Conservation (phyloP, 92 coral and sea anemone species). For the Muricea muricata region DNA sequence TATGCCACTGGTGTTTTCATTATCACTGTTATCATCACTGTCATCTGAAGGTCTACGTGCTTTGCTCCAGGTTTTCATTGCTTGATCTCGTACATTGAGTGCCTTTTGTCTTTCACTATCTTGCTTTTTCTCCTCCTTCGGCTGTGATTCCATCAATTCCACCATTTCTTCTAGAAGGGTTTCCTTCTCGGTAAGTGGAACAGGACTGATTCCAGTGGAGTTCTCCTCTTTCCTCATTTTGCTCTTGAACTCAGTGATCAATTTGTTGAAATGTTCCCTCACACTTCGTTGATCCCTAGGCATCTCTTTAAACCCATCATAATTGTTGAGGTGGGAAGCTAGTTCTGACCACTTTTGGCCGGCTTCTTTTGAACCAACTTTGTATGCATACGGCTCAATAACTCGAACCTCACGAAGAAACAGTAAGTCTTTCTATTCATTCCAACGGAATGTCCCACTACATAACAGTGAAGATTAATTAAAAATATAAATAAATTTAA, state of each 20-base stretch:
- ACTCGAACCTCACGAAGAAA: background rate
- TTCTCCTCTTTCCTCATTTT: background rate
- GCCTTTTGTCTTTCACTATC: background rate
- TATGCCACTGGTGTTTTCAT: background rate
- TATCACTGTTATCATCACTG: background rate
- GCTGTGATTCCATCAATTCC: background rate
- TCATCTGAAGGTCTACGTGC: background rate
- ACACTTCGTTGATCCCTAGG: background rate
- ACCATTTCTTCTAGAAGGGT: background rate
- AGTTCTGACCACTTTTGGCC: background rate
- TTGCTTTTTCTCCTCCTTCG: background rate
- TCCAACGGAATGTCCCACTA: conserved; percentile 59
- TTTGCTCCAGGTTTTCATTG: background rate
- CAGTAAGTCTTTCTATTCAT: conserved; percentile 22
- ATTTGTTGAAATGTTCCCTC: background rate
- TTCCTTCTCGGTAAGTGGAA: background rate
- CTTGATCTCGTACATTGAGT: background rate
- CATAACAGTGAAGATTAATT: conserved; percentile 9
- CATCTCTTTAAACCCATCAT: background rate
- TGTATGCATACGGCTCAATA: background rate
- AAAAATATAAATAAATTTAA: too few species aligned
- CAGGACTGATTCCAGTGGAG: background rate
- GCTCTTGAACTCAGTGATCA: background rate
- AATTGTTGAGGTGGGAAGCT: background rate
- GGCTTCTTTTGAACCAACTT: background rate